Evolutionary conservation across 2,888 invertebrate species (phyloP).

Genomic region (Diachrysia chrysitis): DNA sequence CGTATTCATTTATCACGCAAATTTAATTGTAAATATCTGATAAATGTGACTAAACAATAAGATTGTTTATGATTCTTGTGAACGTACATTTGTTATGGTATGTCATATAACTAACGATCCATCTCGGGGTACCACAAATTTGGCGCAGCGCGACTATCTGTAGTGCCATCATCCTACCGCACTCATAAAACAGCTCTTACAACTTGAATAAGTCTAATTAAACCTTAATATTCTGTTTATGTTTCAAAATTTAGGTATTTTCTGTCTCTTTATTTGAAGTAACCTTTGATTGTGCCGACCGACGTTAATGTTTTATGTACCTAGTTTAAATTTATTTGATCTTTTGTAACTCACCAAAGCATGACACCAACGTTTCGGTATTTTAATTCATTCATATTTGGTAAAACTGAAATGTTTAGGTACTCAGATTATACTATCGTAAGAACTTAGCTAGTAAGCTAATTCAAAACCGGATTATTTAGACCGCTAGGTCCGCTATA

Average conservation of each 20-base stretch:
- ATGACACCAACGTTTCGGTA: background rate
- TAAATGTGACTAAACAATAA: conserved; percentile 58
- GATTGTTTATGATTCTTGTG: conserved; percentile 39
- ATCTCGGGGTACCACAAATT: conserved; percentile 61
- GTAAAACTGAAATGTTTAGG: conserved; percentile 4
- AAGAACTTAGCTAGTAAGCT: background rate
- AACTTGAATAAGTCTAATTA: conserved; percentile 65
- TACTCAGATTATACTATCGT: background rate
- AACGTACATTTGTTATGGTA: conserved; percentile 40
- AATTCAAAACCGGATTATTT: background rate
- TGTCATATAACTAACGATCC: conserved; percentile 47
- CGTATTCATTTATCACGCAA: conserved; percentile 58
- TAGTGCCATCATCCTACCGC: conserved; percentile 53
- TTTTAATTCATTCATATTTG: conserved; percentile 5
- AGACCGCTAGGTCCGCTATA: too few species aligned
- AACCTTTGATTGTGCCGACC: conserved; percentile 29
- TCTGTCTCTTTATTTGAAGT: conserved; percentile 34
- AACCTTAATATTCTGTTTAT: conserved; percentile 66
- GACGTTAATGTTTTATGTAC: conserved; percentile 31
- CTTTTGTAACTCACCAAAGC: conserved; percentile 4
- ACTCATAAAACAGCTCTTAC: conserved; percentile 56
- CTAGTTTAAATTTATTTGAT: conserved; percentile 14
- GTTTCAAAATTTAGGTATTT: conserved; percentile 44
- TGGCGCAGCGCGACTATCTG: conserved; percentile 48
- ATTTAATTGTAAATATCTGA: conserved; percentile 63